Evolutionary conservation across 2,113 vertebrate genomes (phyloP), one percentile per base, ranked within the genome.

Genomic region (Muscicapa adusta): DNA sequence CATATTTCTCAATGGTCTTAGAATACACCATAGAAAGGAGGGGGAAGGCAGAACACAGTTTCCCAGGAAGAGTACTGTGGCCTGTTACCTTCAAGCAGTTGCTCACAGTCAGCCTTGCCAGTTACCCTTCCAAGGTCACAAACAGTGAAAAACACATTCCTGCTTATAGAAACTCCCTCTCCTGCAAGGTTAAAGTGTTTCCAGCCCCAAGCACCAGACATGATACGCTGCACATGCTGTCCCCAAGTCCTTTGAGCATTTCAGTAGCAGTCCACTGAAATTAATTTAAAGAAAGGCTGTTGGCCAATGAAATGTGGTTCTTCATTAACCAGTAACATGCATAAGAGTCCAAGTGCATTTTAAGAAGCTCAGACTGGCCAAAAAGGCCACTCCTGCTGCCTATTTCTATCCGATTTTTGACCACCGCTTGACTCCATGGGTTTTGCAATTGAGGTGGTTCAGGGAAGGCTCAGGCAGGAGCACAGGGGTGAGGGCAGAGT

Each of bases 391-490:
- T 42, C 47, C 14, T 48, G 36, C 31, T 82, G 61, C 45, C 4
- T 18, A 8, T 50, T 70, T 45, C 2, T 0, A 23, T 47, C 15
- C 28, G 20, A 8, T 48, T 67, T 85, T 34, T 22, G 28, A 79
- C 22, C 12, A 16, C 50, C 18, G 2, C n/a, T 28, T 0, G 0
- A 11, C 40, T 45, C 10, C 0, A 6, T 31, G 8, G 15, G 14
- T 38, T 80, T 50, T 53, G 28, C 45, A 48, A 51, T 22, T 0
- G 10, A 31, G 45, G 8, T 20, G 12, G 18, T 42, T 56, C 18
- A 9, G 1, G 12, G 28, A 50, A 19, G 67, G 42, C 75, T 90
- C 43, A 18, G 43, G 2, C 61, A 56, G 50, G 68, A 68, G 63
- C 51, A 42, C 42, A 11, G 18, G 40, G 31, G 5, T 53, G 3